These are phyloP conservation scores for Dolichopus griseipennis DNA, from an alignment of 2,888 invertebrate species.

Conservation along the genomic window DNA sequence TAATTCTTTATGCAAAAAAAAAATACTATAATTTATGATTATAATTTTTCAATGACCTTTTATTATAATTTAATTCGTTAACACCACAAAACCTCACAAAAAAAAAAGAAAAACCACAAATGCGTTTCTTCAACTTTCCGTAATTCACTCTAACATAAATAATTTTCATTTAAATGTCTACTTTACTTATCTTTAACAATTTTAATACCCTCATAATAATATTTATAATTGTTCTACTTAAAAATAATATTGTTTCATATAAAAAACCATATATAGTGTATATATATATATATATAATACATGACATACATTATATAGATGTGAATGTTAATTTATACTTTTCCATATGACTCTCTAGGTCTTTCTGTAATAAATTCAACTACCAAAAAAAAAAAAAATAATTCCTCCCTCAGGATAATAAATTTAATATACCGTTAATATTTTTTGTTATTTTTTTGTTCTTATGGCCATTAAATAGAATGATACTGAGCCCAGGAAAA, in stretches of 20 bases:
- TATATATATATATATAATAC: too few species aligned
- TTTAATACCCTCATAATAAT: not conserved
- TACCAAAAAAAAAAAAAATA: not conserved
- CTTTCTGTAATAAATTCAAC: not conserved
- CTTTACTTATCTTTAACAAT: not conserved
- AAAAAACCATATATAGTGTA: too few species aligned
- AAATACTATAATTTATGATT: too few species aligned
- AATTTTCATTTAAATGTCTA: not conserved
- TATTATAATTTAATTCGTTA: too few species aligned
- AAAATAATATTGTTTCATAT: not conserved
- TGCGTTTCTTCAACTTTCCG: too few species aligned
- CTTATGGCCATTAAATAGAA: not conserved
- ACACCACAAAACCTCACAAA: too few species aligned
- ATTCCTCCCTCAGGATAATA: constrained; percentile 1
- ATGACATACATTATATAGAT: too few species aligned
- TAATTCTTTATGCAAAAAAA: too few species aligned
- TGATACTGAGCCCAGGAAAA: not conserved
- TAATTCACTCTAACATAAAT: not conserved
- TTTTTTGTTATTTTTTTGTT: not conserved
- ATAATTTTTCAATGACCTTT: too few species aligned
- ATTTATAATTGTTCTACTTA: not conserved
- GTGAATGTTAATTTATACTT: not conserved
- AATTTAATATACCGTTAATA: not conserved
- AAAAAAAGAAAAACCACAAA: too few species aligned
- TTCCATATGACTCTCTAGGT: not conserved